These are phyloP conservation scores for Nibea coibor DNA, from an alignment of 2,113 vertebrate genomes.

Conservation along the genomic window DNA sequence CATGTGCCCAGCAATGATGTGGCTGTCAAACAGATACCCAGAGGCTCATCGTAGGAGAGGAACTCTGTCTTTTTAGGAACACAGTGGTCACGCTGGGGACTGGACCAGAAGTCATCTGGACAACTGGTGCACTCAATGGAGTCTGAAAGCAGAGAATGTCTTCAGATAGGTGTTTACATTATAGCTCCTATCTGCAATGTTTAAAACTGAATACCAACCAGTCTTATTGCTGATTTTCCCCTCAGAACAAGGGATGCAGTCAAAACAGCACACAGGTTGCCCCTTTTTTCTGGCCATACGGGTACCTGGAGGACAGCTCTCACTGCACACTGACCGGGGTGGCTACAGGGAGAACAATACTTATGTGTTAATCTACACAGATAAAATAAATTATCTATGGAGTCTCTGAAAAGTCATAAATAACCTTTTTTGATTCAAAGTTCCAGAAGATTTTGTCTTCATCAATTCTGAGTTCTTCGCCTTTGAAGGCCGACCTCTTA, in stretches of 20 bases:
- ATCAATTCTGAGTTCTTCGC: constrained; percentile 68
- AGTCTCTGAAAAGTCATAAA: too few relatives aligned
- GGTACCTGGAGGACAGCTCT: constrained; percentile 81
- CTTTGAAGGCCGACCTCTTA: constrained; percentile 51
- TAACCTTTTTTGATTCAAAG: constrained; percentile 56
- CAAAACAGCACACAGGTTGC: constrained; percentile 84
- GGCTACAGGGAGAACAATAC: constrained; percentile 55
- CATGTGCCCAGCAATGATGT: neutral
- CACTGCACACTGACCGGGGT: constrained; percentile 81
- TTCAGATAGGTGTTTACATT: too few relatives aligned
- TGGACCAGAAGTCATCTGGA: constrained; percentile 77
- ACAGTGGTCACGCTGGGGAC: constrained; percentile 56
- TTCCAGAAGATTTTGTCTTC: constrained; percentile 66
- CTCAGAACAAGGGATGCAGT: constrained; percentile 84
- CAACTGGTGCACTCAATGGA: too few relatives aligned
- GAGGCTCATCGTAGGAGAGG: constrained; percentile 53
- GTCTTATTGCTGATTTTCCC: constrained; percentile 79
- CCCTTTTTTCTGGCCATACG: constrained; percentile 79
- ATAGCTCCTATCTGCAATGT: neutral
- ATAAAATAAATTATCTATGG: too few relatives aligned
- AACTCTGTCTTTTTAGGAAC: constrained; percentile 74
- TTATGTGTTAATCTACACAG: too few relatives aligned
- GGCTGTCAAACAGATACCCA: constrained; percentile 64
- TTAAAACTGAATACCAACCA: constrained; percentile 62
- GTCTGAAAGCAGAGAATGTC: neutral